Conservation (phyloP, 2,113 vertebrate genomes). For the Etia nguti region DNA sequence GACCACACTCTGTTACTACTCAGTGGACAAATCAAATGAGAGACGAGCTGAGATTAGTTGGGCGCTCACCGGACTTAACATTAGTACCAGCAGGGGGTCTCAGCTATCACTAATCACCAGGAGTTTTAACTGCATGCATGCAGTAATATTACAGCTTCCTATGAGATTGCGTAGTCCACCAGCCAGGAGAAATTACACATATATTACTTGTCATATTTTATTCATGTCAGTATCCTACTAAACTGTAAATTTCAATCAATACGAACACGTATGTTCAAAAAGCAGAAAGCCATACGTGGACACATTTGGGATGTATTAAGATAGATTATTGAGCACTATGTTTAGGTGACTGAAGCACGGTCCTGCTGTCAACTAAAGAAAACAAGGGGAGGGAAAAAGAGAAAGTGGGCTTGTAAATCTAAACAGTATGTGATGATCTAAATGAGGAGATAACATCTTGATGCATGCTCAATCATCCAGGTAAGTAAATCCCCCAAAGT, state of each 20-base stretch:
- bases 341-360: background rate
- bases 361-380: background rate
- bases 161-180: background rate
- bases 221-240: background rate
- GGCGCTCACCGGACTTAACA: constrained; percentile 13
- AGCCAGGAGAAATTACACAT: background rate
- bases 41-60: constrained; percentile 40
- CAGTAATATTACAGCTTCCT: background rate
- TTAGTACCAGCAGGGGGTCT: constrained; percentile 42
- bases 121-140: background rate
- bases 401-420: background rate
- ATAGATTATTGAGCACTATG: background rate
- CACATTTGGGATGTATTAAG: background rate
- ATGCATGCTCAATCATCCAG: background rate
- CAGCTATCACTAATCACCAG: constrained; percentile 25
- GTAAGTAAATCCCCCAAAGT: background rate
- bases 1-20: background rate
- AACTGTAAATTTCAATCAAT: background rate
- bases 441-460: background rate
- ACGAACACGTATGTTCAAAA: background rate
- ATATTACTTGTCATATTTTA: background rate
- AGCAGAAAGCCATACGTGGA: background rate
- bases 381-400: background rate
- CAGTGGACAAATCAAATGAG: constrained; percentile 38
- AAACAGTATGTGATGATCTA: background rate